Evolutionary conservation across 2,888 invertebrate genomes (phyloP), one percentile per base, ranked within the genome.

Genomic region (Smittia sp.): DNA sequence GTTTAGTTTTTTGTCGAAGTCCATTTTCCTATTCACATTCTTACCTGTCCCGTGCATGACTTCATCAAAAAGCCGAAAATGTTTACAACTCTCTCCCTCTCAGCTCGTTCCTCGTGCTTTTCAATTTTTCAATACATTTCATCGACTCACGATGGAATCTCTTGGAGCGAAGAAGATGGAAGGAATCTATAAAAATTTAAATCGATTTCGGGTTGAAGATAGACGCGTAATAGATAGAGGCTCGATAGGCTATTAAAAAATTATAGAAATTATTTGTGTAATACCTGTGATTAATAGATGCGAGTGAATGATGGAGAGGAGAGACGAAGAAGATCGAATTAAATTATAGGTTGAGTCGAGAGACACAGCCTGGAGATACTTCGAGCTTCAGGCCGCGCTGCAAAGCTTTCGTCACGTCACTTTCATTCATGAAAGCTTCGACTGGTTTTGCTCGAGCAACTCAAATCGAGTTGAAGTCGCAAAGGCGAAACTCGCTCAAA

Each of bases 211-310:
- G 18, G 2, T 65, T 65, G 27, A 65, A 27, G 27, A 65, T 65
- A 58, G 32, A 32, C 15, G 7, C 63, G 63, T 25, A 63, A 25
- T 24, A 63, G 27, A 24, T 63, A 63, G 20, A 63, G 58, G 13
- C 58, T 62, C 58, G 22, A 62, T 62, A 62, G 58, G 58, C 58
- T 65, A 65, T 65, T 65, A 65, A 65, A 65, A 65, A 65, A 65
- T 65, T 65, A 65, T 65, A 65, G 63, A 65, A 65, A 27, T 65
- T 65, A 27, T 65, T 25, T 65, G 63, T 46, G 63, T 65, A 65
- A 65, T 65, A 65, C 32, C 25, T 65, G 63, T 65, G 63, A 65
- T 65, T 65, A 65, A 65, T 65, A 65, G 63, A 65, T 65, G 13
- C n/a, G 27, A n/a, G 32, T 7, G 27, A 32, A 65, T 18, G 27